Evolutionary conservation across 2,888 invertebrate genomes (phyloP).

Genomic region (Netelia melanura): DNA sequence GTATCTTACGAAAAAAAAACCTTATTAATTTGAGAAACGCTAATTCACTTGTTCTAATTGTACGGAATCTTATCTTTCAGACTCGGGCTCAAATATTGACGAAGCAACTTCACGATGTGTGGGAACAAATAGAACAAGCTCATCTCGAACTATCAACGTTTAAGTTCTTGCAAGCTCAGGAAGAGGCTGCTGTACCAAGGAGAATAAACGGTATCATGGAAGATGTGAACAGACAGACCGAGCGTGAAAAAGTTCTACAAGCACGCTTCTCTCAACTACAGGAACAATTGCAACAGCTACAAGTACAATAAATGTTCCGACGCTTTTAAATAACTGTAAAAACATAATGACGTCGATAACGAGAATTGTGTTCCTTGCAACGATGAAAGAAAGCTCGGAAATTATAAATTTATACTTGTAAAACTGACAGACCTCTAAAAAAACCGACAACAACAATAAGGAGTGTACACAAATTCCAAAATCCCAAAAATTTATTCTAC

Average conservation of each 20-base stretch:
- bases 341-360: background rate
- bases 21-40: background rate
- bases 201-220: slow-evolving; percentile 95
- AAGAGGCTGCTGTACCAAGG: slow-evolving; percentile 95
- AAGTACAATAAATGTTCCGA: slow-evolving; percentile 67
- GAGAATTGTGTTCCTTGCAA: background rate
- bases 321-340: slow-evolving; percentile 18
- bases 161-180: slow-evolving; percentile 94
- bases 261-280: slow-evolving; percentile 92
- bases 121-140: slow-evolving; percentile 96
- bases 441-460: slow-evolving; percentile 6
- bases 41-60: too few species aligned
- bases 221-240: slow-evolving; percentile 96
- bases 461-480: slow-evolving; percentile 14
- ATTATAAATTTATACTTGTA: slow-evolving; percentile 29
- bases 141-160: slow-evolving; percentile 96
- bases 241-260: slow-evolving; percentile 95
- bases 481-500: background rate
- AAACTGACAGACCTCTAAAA: background rate
- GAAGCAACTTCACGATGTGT: slow-evolving; percentile 94
- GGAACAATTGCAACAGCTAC: slow-evolving; percentile 86
- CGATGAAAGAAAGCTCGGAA: background rate
- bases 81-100: slow-evolving; percentile 92
- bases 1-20: slow-evolving; percentile 48
- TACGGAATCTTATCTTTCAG: slow-evolving; percentile 78